Base-by-base conservation (phyloP, 2,888 invertebrate species). In the Crepidodera aurea region DNA sequence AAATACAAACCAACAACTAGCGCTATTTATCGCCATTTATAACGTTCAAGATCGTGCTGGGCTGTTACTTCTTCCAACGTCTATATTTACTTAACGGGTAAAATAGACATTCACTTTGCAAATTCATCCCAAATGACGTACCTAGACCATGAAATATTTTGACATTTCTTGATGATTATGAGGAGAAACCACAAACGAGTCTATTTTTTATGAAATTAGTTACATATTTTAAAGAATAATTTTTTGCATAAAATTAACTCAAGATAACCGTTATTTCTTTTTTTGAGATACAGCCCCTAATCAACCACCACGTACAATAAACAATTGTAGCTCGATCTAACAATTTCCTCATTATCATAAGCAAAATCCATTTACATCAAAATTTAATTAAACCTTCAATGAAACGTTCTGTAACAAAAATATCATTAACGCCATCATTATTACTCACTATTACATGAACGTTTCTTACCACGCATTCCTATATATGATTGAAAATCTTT, bases 1-100 rank as follows among this genome's bases (percentile, higher is more conserved):
- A 19, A 29, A 32, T 19, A 32, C 44, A 29, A 55, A 55, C 55
- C 29, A 29, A 55, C 55, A 55, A 55, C 44, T 55, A 55, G 46
- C 15, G 13, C 22, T 13, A 46, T 44, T 55, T 55, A 55, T 44
- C 19, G 29, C 55, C 46, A 44, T 55, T 44, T 34, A 55, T 55
- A 44, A 55, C n/a, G 15, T 44, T 13, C 1, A 1, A 44, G 19
- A 55, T 55, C 55, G 55, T 55, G 55, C 42, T 1, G 44, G 10
- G 19, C 13, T 27, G 13, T 13, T 27, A 1, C 44, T 29, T 44
- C 12, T 19, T 15, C 12, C 10, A 29, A 29, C 29, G 10, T 8
- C 29, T 29, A 29, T 29, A 29, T 29, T 29, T 29, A 29, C 10
- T 29, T 29, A 29, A 29, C 10, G 29, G 29, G 10, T 10, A 29